A percentile compares a stretch with the other conserved stretches of the same genome.
These are phyloP conservation scores for Nibea albiflora DNA, from an alignment of 2,113 vertebrate species.

Conservation along the genomic window DNA sequence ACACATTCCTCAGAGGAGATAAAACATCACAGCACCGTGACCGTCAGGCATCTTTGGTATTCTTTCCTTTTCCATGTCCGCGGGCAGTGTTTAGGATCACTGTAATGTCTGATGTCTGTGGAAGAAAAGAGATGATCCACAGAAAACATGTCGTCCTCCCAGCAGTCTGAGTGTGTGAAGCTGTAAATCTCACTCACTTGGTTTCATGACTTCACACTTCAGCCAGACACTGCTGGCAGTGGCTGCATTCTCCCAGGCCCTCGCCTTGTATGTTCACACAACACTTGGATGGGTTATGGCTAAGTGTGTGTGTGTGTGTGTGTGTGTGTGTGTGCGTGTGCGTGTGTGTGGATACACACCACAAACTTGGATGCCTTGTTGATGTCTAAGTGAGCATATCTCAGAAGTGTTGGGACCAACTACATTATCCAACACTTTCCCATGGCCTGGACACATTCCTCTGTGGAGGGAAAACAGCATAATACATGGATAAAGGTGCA, in stretches of 20 bases:
- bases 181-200: constrained; percentile 49
- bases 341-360: constrained; percentile 6
- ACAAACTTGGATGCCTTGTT: constrained; percentile 11
- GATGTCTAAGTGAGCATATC: constrained; percentile 17
- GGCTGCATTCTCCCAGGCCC: constrained; percentile 45
- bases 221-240: constrained; percentile 53
- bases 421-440: constrained; percentile 11
- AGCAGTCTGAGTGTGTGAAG: constrained; percentile 23
- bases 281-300: constrained; percentile 4
- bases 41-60: constrained; percentile 3
- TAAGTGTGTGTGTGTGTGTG: constrained; percentile 9
- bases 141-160: not conserved
- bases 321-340: no score
- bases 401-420: constrained; percentile 7
- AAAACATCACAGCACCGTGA: not conserved
- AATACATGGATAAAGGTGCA: constrained; percentile 9
- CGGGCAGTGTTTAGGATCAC: not conserved
- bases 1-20: not conserved
- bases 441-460: constrained; percentile 22
- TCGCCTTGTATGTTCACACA: constrained; percentile 16
- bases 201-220: constrained; percentile 54
- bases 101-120: not conserved
- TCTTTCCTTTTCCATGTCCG: not conserved
- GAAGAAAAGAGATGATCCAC: not conserved
- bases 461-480: not conserved